Base-by-base conservation (phyloP, 2,797 vertebrate genomes). In the Sebastes itinus region DNA sequence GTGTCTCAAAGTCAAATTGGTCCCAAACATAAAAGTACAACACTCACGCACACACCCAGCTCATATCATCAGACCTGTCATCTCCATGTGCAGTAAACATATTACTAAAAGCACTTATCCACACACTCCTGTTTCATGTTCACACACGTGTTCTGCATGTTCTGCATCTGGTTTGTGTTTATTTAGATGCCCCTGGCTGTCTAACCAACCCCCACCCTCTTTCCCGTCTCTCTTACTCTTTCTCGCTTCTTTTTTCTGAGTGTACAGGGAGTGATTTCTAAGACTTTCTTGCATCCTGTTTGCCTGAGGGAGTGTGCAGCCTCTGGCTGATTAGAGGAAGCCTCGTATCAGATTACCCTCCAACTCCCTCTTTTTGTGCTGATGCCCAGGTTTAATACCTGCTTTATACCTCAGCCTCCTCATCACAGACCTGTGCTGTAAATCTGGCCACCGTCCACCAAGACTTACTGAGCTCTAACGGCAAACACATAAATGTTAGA, bases 291-390 rank as follows among this genome's bases (percentile, higher is more conserved):
- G 81, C 85, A 90, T 94, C 92, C 92, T 94, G 89, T 92, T 91
- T 63, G 88, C 90, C 87, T 14, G 79, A 71, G 89, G 87, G 88
- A 79, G 67, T 80, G 78, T 65, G 82, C 87, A 86, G 91, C 91
- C 91, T 82, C 85, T 89, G 90, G 91, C 90, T 94, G 93, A 94
- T 94, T 92, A 90, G 84, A 93, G 87, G 92, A 91, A 91, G 74
- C 85, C 77, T 81, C 42, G 22, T 89, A 93, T 93, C 92, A 81
- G 74, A 87, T 91, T 90, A 67, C 85, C 20, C 52, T 30, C 25
- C 59, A 23, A 2, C 46, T 30, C 79, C 71, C 69, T 46, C 13
- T 18, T 4, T 59, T 25, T 54, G 22, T 62, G 42, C 66, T 46
- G 79, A 75, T 68, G 73, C 72, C 32, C 83, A 83, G 78, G 74